Percentiles rank a stretch among this genome's conserved stretches.
Conservation (phyloP, 2,888 invertebrate species). For the Podotricha telesiphe region DNA sequence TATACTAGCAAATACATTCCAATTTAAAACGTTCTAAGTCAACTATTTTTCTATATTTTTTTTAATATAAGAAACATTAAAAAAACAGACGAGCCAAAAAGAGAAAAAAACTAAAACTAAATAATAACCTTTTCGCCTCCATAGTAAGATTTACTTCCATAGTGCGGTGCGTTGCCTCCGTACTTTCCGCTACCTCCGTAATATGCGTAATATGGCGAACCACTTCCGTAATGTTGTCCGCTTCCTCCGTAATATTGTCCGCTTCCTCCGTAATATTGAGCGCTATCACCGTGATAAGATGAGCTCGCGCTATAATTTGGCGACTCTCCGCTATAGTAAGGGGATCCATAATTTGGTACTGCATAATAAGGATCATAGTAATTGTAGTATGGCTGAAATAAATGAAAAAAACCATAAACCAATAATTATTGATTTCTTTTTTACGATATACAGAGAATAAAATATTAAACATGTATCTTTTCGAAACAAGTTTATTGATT, state of each 20-base stretch:
- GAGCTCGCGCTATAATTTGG: background rate
- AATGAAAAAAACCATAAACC: conserved; percentile 2
- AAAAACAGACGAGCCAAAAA: background rate
- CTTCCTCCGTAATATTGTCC: conserved; percentile 1
- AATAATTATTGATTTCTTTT: background rate
- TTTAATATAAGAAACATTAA: background rate
- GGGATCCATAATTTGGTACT: too few relatives aligned
- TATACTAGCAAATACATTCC: too few relatives aligned
- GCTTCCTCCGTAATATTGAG: background rate
- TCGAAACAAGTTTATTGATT: too few relatives aligned
- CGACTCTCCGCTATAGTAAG: background rate
- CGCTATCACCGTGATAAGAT: background rate
- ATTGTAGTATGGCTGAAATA: background rate
- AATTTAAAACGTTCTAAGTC: background rate
- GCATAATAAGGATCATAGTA: background rate
- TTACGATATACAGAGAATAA: too few relatives aligned
- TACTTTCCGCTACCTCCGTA: background rate
- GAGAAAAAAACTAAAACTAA: background rate
- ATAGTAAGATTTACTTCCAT: conserved; percentile 8
- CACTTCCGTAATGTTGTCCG: background rate
- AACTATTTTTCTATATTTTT: too few relatives aligned
- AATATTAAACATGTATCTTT: too few relatives aligned
- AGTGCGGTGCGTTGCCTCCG: background rate
- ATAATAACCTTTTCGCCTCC: conserved; percentile 4
- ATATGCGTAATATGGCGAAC: background rate